phyloP scores from a whole-genome alignment of 2,888 invertebrate species.

The Platerodrilus igneus region DNA sequence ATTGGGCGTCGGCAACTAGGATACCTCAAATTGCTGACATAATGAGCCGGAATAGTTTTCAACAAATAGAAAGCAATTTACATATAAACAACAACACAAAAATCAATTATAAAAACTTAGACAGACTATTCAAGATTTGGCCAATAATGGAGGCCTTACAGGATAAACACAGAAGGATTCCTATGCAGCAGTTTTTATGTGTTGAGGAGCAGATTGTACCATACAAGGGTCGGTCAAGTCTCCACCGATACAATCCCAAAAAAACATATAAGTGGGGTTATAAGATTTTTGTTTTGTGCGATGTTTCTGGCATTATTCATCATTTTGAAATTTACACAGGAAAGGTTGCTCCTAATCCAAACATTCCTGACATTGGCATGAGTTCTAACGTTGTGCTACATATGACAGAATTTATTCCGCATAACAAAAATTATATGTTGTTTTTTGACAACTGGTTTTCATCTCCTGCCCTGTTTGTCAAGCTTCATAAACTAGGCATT shows the following conservation, averaged over 20 bases:
- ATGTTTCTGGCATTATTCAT: constrained; percentile 3
- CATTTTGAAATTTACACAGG: constrained; percentile 11
- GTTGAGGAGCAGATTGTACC: constrained; percentile 11
- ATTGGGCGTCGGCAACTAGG: no score
- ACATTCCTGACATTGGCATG: constrained; percentile 5
- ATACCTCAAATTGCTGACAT: no score
- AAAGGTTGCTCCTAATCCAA: constrained; percentile 8
- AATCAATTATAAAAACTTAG: no score
- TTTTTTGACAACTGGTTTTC: constrained; percentile 14
- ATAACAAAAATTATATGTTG: constrained; percentile 12
- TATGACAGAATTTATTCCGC: constrained; percentile 6
- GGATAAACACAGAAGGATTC: not conserved
- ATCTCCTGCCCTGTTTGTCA: no score
- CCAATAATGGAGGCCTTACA: constrained; percentile 2
- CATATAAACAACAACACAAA: no score
- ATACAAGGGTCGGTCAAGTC: constrained; percentile 4
- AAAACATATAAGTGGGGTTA: constrained; percentile 12
- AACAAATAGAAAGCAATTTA: no score
- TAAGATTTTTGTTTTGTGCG: constrained; percentile 5
- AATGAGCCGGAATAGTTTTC: no score
- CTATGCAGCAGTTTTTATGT: constrained; percentile 11
- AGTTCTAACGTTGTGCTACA: constrained; percentile 12
- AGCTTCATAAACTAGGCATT: no score
- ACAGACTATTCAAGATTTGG: constrained; percentile 8
- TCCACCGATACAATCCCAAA: constrained; percentile 12